Conservation (phyloP, 2,797 vertebrate genomes). For the Scolopax rusticola region DNA sequence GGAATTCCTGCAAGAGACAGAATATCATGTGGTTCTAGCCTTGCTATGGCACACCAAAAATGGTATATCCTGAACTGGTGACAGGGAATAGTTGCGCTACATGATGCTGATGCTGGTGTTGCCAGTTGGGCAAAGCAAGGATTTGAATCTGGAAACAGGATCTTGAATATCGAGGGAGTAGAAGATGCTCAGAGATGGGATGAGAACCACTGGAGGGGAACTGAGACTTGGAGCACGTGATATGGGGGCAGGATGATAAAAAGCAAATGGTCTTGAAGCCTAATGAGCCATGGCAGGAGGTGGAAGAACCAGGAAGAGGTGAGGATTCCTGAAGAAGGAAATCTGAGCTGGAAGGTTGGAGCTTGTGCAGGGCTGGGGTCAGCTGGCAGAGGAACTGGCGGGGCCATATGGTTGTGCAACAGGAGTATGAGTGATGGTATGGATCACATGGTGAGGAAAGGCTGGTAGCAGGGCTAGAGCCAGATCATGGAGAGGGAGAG, state of each 20-base stretch:
- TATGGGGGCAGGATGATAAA: neutral
- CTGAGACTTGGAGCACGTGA: neutral
- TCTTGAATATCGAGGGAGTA: neutral
- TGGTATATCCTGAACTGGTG: rapidly evolving
- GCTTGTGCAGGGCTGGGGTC: rapidly evolving
- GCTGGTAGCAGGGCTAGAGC: neutral
- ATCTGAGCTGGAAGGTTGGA: neutral
- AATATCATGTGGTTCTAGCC: neutral
- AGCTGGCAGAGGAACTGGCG: neutral
- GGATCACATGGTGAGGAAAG: neutral
- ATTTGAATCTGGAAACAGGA: neutral
- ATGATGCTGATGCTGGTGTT: neutral
- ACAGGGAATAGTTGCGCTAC: neutral
- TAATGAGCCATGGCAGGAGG: neutral
- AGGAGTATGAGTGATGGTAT: neutral
- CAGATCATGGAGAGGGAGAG: neutral
- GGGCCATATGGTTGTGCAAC: rapidly evolving
- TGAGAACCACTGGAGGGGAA: neutral
- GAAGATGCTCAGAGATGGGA: neutral
- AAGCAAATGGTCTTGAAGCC: neutral
- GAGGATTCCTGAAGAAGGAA: neutral
- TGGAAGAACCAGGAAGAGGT: neutral
- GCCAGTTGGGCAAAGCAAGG: neutral
- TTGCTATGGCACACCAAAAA: neutral
- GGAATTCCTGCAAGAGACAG: neutral